These are phyloP conservation scores for Hecatera dysodea DNA, from an alignment of 2,888 invertebrate genomes.

Conservation along the genomic window DNA sequence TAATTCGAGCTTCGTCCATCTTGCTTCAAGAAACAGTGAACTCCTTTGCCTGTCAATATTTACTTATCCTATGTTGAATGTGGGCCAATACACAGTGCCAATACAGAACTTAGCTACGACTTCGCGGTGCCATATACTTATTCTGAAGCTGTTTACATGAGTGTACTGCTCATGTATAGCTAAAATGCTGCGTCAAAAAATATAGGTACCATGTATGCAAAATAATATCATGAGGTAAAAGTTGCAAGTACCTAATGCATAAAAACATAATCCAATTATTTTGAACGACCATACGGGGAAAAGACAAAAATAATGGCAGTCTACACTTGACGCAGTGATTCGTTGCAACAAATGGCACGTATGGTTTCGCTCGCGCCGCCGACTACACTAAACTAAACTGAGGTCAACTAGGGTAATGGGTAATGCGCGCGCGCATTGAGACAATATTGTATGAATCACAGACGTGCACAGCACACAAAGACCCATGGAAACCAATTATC, in stretches of 20 bases:
- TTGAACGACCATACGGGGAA: not conserved
- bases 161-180: not conserved
- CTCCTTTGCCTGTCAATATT: not conserved
- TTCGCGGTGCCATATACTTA: not conserved
- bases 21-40: not conserved
- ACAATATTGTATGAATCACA: not conserved
- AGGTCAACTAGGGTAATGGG: not conserved
- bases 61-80: not conserved
- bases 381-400: not conserved
- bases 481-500: not conserved
- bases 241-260: not conserved
- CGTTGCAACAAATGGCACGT: not conserved
- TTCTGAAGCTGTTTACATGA: not conserved
- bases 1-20: conserved; percentile 25
- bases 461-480: not conserved
- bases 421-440: not conserved
- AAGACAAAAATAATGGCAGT: not conserved
- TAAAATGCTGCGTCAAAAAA: no score
- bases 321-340: not conserved
- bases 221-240: not conserved
- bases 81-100: no score
- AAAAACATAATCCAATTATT: no score
- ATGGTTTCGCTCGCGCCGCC: not conserved
- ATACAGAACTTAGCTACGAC: not conserved
- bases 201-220: no score